Percentiles rank a stretch among this genome's conserved stretches.
phyloP scores from a whole-genome alignment of 2,888 invertebrate genomes.

The Exephanes ischioxanthus region DNA sequence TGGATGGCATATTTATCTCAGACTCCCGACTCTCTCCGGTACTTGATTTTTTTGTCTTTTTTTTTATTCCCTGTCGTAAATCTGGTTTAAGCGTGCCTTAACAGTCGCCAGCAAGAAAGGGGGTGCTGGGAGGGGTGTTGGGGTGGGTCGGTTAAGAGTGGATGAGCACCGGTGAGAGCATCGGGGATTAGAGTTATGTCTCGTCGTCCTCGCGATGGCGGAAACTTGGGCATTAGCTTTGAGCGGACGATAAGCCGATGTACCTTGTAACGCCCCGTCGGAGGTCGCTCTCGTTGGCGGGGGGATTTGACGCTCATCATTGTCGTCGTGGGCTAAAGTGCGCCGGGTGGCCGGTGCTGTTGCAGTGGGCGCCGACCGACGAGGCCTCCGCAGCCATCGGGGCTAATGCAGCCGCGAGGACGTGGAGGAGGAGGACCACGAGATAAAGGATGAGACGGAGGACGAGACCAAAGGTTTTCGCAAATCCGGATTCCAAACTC shows the following conservation, averaged over 20 bases:
- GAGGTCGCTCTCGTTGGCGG: constrained; percentile 11
- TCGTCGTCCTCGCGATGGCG: constrained; percentile 10
- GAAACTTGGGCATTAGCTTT: constrained; percentile 65
- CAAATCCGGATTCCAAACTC: constrained; percentile 64
- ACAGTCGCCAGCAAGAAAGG: background rate
- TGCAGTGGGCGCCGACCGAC: background rate
- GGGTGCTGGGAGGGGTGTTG: too few relatives aligned
- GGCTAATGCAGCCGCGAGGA: background rate
- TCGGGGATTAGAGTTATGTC: constrained; percentile 17
- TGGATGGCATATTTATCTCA: too few relatives aligned
- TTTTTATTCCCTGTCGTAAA: background rate
- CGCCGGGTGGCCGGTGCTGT: background rate
- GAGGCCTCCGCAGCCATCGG: constrained; percentile 6
- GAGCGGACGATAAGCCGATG: constrained; percentile 65
- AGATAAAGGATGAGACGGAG: constrained; percentile 21
- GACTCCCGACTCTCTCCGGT: background rate
- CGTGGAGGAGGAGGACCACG: constrained; percentile 6
- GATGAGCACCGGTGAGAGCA: constrained; percentile 5
- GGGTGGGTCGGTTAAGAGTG: background rate
- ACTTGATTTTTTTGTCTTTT: background rate
- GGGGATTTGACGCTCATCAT: constrained; percentile 63
- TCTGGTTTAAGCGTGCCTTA: background rate
- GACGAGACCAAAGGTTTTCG: constrained; percentile 66
- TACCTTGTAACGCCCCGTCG: constrained; percentile 37
- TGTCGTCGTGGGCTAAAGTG: constrained; percentile 44